phyloP scores from a whole-genome alignment of 2,113 vertebrate genomes.

The Oplegnathus fasciatus region DNA sequence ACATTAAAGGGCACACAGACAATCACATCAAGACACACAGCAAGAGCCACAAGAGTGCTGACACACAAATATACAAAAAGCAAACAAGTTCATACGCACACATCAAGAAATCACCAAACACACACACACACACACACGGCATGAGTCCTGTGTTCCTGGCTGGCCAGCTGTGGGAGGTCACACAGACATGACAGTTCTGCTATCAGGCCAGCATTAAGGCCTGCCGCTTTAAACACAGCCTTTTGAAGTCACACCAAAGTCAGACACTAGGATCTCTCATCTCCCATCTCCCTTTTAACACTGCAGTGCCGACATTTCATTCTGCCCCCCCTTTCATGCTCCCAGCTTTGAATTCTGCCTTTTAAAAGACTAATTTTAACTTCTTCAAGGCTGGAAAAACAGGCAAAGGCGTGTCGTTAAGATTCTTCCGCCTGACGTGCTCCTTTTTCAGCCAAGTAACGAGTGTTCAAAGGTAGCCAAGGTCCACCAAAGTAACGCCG shows the following conservation, averaged over 20 bases:
- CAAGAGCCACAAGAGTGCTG: slow-evolving; percentile 78
- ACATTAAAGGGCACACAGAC: slow-evolving; percentile 80
- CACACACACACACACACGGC: slow-evolving; percentile 45
- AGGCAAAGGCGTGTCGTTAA: slow-evolving; percentile 77
- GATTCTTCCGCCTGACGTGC: slow-evolving; percentile 78
- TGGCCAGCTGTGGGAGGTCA: slow-evolving; percentile 85
- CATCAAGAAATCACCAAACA: slow-evolving; percentile 58
- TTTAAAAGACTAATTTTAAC: slow-evolving; percentile 87
- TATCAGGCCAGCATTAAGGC: slow-evolving; percentile 85
- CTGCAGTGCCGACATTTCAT: slow-evolving; percentile 84
- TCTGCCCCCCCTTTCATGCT: slow-evolving; percentile 83
- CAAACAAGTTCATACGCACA: slow-evolving; percentile 69
- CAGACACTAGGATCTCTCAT: slow-evolving; percentile 86
- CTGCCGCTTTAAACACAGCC: slow-evolving; percentile 84
- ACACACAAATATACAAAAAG: slow-evolving; percentile 77
- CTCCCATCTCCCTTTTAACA: slow-evolving; percentile 85
- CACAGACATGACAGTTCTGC: slow-evolving; percentile 80
- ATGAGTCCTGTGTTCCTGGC: slow-evolving; percentile 72
- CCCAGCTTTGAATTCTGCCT: slow-evolving; percentile 82
- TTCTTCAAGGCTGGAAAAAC: slow-evolving; percentile 82
- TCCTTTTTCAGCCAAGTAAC: slow-evolving; percentile 76
- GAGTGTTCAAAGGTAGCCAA: slow-evolving; percentile 76
- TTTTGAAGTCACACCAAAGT: slow-evolving; percentile 89
- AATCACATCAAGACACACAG: slow-evolving; percentile 82
- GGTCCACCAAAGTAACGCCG: slow-evolving; percentile 63